Base-by-base conservation (phyloP, 2,888 invertebrate genomes). In the Portevinia maculata region DNA sequence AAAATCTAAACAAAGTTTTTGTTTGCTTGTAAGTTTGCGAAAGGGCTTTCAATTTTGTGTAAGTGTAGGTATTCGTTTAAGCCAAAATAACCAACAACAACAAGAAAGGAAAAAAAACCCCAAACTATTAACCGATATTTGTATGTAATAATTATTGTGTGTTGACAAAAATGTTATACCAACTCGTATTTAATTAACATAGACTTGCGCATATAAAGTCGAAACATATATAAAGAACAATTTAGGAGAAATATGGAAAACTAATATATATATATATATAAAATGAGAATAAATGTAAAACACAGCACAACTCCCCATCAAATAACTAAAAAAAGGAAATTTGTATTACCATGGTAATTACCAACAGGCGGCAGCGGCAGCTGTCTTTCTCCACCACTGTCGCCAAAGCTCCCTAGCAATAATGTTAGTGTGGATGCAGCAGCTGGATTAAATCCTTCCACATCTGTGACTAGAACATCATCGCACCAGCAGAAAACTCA, bases 361-460 rank as follows among this genome's bases (percentile, higher is more conserved):
- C 55, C 62, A 60, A 76, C 70, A 76, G 75, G 75, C 52, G 41
- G 37, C 37, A 30, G 46, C 37, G 30, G 37, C n/a, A 59, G 69
- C 62, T 41, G 70, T 69, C 65, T 79, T 44, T 84, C 84, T 41
- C 79, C 85, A 55, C 84, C 84, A 53, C 52, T 84, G 7, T 85
- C 84, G 41, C 84, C 85, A 55, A 84, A 65, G 21, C 44, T 19
- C 8, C 19, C 39, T 39, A 65, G 17, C 59, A 52, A 37, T 50
- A 52, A 41, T 6, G 2, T 39, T 32, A 52, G 15, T 69, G 52
- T 59, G 39, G 52, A 52, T 41, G 32, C 48, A 53, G 17, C 32
- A 53, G 24, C 24, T n/a, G 37, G 60, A 41, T 15, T 32, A 32
- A 21, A 30, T 50, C 4, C n/a, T 46, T 34, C 39, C 57, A 57